Evolutionary conservation across 2,113 vertebrate species (phyloP).

Genomic region (Zosterops hypoxanthus): DNA sequence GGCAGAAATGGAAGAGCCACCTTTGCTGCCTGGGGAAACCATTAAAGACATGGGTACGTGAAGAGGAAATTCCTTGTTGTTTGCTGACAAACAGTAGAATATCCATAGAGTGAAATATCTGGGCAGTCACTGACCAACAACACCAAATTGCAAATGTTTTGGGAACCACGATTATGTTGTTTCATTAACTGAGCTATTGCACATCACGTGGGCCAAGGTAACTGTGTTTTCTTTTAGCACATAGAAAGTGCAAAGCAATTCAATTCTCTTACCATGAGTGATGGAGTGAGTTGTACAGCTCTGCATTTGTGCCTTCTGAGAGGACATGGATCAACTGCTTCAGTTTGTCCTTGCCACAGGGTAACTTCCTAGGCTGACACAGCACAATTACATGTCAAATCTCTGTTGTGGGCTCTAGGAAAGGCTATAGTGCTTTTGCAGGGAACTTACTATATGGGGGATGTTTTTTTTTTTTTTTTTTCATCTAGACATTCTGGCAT

Average conservation of each 20-base stretch:
- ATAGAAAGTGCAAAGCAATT: not conserved
- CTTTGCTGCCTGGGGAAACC: slow-evolving; percentile 89
- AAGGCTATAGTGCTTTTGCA: not conserved
- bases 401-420: not conserved
- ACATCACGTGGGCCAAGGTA: not conserved
- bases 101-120: not conserved
- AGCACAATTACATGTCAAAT: not conserved
- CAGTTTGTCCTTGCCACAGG: not conserved
- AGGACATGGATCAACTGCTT: not conserved
- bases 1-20: slow-evolving; percentile 87
- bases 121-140: accelerated
- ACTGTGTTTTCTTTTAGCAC: not conserved
- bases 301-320: not conserved
- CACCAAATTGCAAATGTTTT: not conserved
- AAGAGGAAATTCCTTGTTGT: not conserved
- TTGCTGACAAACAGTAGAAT: not conserved
- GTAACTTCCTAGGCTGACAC: not conserved
- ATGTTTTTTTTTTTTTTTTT: not conserved
- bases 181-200: not conserved
- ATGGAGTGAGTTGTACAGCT: not conserved
- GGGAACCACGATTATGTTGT: not conserved
- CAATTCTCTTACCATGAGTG: accelerated
- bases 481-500: not conserved
- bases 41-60: slow-evolving; percentile 88
- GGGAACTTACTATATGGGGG: not conserved